Evolutionary conservation across 2,113 vertebrate genomes (phyloP).

Genomic region (Glaucomys volans): DNA sequence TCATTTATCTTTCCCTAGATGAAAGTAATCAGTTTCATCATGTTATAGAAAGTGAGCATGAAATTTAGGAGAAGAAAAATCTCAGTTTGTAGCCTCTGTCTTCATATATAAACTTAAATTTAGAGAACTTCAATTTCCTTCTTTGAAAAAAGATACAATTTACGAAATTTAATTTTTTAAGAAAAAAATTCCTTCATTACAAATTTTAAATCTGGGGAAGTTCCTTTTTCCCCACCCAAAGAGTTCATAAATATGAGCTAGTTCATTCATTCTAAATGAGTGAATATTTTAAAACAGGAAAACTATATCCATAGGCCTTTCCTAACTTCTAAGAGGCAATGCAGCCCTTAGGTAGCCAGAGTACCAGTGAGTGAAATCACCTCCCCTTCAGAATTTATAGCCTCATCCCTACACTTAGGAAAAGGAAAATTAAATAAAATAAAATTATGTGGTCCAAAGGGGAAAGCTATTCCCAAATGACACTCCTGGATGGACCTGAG

Average conservation of each 20-base stretch:
- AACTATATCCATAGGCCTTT: not conserved
- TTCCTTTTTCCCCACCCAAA: not conserved
- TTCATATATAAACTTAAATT: not conserved
- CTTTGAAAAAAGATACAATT: not conserved
- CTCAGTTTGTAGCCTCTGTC: not conserved
- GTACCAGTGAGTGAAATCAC: not conserved
- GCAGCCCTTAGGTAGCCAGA: not conserved
- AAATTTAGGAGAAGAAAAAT: not conserved
- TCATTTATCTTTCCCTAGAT: not conserved
- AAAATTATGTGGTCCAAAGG: not conserved
- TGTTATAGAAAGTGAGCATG: not conserved
- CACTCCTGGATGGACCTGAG: not conserved
- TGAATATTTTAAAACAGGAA: constrained; percentile 2
- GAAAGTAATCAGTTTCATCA: not conserved
- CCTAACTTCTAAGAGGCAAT: not conserved
- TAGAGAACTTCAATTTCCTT: not conserved
- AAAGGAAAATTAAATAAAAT: not conserved
- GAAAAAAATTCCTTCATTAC: not conserved
- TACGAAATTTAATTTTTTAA: not conserved
- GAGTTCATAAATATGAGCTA: constrained; percentile 19
- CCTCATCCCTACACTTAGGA: constrained; percentile 15
- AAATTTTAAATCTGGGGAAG: constrained; percentile 16
- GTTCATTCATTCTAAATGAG: constrained; percentile 7
- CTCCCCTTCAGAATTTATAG: not conserved
- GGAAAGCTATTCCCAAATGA: constrained; percentile 11